phyloP scores from a whole-genome alignment of 2,113 vertebrate genomes.

The Melanerpes aurifrons region DNA sequence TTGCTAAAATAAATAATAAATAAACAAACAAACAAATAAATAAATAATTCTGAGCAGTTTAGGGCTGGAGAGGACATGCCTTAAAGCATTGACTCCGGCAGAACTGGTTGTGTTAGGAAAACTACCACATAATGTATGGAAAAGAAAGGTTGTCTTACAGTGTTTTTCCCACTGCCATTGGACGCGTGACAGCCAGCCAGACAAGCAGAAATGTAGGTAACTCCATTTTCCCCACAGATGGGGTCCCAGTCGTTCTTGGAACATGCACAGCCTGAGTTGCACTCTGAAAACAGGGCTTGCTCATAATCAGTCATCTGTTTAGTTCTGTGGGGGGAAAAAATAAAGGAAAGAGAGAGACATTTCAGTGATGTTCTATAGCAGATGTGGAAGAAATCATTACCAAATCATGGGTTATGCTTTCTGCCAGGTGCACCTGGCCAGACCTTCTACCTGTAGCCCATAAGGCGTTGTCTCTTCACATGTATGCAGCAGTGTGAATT shows the following conservation, averaged over 20 bases:
- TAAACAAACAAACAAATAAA: not conserved
- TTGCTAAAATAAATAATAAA: not conserved
- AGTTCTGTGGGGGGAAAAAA: conserved; percentile 66
- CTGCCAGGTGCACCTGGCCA: not conserved
- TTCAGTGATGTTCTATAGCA: not conserved
- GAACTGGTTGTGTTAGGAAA: not conserved
- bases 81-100: not conserved
- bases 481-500: not conserved
- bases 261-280: conserved; percentile 85
- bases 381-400: not conserved
- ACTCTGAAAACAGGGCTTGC: conserved; percentile 81
- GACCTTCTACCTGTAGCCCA: not conserved
- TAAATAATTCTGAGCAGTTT: not conserved
- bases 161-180: conserved; percentile 77
- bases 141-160: conserved; percentile 72
- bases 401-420: not conserved
- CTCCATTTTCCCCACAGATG: conserved; percentile 87
- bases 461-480: not conserved
- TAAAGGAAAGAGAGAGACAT: not conserved
- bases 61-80: not conserved
- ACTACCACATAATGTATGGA: not conserved
- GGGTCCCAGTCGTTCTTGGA: conserved; percentile 88
- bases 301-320: conserved; percentile 67
- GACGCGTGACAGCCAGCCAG: conserved; percentile 86
- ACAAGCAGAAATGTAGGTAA: conserved; percentile 90